Base-by-base conservation (phyloP, 2,888 invertebrate species). In the Heliconius hortense region DNA sequence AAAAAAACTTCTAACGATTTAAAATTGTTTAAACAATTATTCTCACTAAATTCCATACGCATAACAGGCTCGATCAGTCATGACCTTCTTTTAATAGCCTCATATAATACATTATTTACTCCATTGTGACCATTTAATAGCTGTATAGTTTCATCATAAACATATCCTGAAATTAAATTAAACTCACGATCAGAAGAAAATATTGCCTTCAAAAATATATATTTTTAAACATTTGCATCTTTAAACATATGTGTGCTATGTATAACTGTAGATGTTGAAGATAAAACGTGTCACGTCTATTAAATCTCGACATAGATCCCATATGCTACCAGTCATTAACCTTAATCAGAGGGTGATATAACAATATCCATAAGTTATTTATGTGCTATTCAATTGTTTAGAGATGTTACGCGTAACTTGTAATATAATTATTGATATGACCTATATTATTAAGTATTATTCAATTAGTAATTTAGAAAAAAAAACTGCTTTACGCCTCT, bases 321-420 rank as follows among this genome's bases (percentile, higher is more conserved):
- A 79, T 75, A 78, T 79, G 78, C 77, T 71, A 74, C 78, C 77
- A 77, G 73, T 83, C 83, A 86, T 89, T 88, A 86, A 84, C 85
- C 84, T 83, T 85, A 86, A 89, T 89, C 84, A 86, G 81, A 81
- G 80, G 82, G 81, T 81, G 79, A 80, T 74, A 74, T 82, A 82
- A 80, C 79, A 80, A 80, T 73, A 78, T 80, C 81, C 84, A 86
- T 89, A 85, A 87, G 86, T 87, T 84, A 83, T 84, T 86, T 83
- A 85, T 83, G 75, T 75, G 72, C 76, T 70, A 74, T 73, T 81
- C 80, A 82, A 86, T 85, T 87, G 87, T 84, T 86, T 83, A 79
- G 82, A 78, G 82, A 82, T 83, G 79, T 82, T 82, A 82, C 82
- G 76, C 68, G 72, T 69, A 56, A 60, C 60, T 60, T 77, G 73